Base-by-base conservation (phyloP, 2,113 vertebrate species). In the Sinocyclocheilus maitianheensis region DNA sequence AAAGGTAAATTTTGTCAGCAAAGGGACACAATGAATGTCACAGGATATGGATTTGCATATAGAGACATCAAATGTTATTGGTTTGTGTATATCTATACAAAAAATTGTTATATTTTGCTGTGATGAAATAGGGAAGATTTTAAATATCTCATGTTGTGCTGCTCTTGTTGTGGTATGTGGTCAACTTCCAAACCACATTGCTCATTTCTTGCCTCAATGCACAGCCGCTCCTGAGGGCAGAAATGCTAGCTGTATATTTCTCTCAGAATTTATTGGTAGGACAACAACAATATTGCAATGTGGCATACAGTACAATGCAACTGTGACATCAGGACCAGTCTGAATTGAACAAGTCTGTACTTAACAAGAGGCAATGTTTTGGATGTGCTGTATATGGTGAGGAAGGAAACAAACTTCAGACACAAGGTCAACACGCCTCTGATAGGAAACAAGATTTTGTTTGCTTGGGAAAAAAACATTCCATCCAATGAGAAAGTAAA, bases 381-480 rank as follows among this genome's bases (percentile, higher is more conserved):
- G 22, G 76, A 84, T 65, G 30, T 81, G 71, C 63, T 88, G 87
- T 75, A 48, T 85, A 88, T 48, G 65, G 84, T 74, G 82, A 87
- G 89, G 89, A 87, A 91, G 86, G 89, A 91, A 92, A 83, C 34
- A 71, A 55, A 75, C 37, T 78, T 65, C 60, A 40, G 84, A 86
- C 87, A 88, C 63, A 60, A 71, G 81, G 81, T 83, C 65, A 81
- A 90, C 77, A 22, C 67, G 62, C 81, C 83, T 79, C 82, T 87
- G 86, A 92, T 89, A 89, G 89, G 91, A 90, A 89, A 84, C 78
- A 84, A 86, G 82, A 89, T 89, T 85, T 75, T 69, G 58, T 82
- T 87, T 90, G 89, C 91, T 87, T 91, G 85, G 88, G 18, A 60
- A 74, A 53, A 80, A 84, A 30, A 26, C 63, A 26, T 80, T 81